Evolutionary conservation across 2,797 vertebrate species (phyloP).

Genomic region (Synaphobranchus kaupii): DNA sequence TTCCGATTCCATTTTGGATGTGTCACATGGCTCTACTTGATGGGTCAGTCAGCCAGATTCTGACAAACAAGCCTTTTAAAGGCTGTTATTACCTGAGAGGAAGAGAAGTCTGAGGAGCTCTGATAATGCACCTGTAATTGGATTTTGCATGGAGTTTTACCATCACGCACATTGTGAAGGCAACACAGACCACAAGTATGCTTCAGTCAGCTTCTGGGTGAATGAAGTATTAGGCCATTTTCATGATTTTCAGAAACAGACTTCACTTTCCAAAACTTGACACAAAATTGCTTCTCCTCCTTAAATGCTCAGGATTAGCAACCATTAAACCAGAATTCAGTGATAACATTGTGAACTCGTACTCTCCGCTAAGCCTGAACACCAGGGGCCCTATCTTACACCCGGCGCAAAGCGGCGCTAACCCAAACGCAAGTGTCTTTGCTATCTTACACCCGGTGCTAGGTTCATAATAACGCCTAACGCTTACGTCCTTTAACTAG

Average conservation of each 20-base stretch:
- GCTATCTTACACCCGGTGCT: no score
- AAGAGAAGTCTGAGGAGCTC: not conserved
- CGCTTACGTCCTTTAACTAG: no score
- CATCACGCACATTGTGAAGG: not conserved
- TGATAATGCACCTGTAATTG: not conserved
- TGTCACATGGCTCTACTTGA: not conserved
- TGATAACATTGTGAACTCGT: not conserved
- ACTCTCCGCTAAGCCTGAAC: not conserved
- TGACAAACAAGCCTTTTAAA: not conserved
- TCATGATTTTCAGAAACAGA: not conserved
- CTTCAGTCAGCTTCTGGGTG: not conserved
- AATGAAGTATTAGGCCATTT: not conserved
- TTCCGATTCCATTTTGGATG: not conserved
- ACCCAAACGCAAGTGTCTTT: no score
- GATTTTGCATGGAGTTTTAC: not conserved
- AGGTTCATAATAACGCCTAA: no score
- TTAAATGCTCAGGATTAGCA: not conserved
- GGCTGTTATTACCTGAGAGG: not conserved
- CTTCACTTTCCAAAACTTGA: not conserved
- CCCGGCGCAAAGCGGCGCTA: no score
- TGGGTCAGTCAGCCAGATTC: not conserved
- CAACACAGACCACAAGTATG: conserved; percentile 5
- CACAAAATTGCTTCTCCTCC: not conserved
- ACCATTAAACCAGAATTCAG: not conserved
- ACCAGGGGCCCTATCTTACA: no score